Evolutionary conservation across 2,113 vertebrate genomes (phyloP).

Genomic region (Oreochromis tanganicae): DNA sequence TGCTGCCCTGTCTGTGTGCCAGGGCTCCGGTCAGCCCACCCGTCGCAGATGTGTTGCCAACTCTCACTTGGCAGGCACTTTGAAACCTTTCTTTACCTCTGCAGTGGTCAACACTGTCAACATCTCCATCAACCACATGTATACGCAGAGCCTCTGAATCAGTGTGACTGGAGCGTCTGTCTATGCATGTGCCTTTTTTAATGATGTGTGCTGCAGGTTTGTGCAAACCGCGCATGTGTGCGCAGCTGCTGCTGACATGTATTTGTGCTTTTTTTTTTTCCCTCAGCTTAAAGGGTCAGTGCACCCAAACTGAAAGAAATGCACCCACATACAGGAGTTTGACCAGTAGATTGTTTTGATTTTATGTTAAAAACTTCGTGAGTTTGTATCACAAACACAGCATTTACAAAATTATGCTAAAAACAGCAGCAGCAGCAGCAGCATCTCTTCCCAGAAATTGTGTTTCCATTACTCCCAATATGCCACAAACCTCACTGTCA

Average conservation of each 20-base stretch:
- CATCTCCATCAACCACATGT: slow-evolving; percentile 49
- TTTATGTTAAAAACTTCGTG: neutral
- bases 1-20: slow-evolving; percentile 24
- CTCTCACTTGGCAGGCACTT: slow-evolving; percentile 55
- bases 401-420: neutral
- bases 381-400: neutral
- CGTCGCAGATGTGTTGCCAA: slow-evolving; percentile 47
- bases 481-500: neutral
- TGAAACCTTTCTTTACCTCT: slow-evolving; percentile 52
- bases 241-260: slow-evolving; percentile 29
- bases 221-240: slow-evolving; percentile 9
- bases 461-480: neutral
- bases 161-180: slow-evolving; percentile 38
- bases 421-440: neutral
- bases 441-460: slow-evolving; percentile 21
- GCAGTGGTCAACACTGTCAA: slow-evolving; percentile 65
- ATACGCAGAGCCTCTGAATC: slow-evolving; percentile 46
- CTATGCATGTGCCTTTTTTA: slow-evolving; percentile 39
- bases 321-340: neutral
- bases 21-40: slow-evolving; percentile 57
- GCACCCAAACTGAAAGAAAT: neutral
- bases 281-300: neutral
- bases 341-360: neutral
- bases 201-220: slow-evolving; percentile 38
- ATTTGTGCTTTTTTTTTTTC: neutral